phyloP scores from a whole-genome alignment of 2,113 vertebrate genomes.

The Ceyx margarethae region DNA sequence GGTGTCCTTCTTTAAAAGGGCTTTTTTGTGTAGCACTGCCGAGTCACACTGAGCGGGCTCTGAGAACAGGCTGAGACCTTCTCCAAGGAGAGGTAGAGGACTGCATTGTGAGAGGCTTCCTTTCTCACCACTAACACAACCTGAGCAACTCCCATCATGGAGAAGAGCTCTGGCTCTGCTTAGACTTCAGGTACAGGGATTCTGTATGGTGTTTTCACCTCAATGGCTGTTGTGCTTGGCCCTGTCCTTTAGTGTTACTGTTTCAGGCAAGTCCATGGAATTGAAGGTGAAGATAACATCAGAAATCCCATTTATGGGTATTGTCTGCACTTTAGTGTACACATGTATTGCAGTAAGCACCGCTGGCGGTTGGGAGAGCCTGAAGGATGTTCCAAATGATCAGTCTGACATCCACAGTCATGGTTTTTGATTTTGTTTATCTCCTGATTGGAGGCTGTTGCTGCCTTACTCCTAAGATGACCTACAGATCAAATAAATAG shows the following conservation, averaged over 20 bases:
- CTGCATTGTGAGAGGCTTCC: not conserved
- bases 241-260: not conserved
- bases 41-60: not conserved
- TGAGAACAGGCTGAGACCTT: not conserved
- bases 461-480: not conserved
- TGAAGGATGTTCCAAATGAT: not conserved
- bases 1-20: not conserved
- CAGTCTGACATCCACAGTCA: not conserved
- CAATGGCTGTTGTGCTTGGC: not conserved
- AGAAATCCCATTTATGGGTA: not conserved
- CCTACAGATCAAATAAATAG: not conserved
- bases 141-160: fast-evolving
- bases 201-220: not conserved
- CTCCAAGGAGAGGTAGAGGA: not conserved
- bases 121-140: not conserved
- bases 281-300: not conserved
- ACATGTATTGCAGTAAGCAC: not conserved
- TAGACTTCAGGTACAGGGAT: fast-evolving
- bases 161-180: not conserved
- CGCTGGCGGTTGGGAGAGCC: not conserved
- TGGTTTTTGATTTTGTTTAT: not conserved
- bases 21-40: fast-evolving
- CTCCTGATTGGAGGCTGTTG: not conserved
- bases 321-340: not conserved
- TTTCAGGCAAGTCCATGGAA: not conserved